A percentile compares a stretch with the other conserved stretches of the same genome.
These are phyloP conservation scores for Drosophila teissieri DNA, from an alignment of 1,140 invertebrate genomes.

Conservation along the genomic window DNA sequence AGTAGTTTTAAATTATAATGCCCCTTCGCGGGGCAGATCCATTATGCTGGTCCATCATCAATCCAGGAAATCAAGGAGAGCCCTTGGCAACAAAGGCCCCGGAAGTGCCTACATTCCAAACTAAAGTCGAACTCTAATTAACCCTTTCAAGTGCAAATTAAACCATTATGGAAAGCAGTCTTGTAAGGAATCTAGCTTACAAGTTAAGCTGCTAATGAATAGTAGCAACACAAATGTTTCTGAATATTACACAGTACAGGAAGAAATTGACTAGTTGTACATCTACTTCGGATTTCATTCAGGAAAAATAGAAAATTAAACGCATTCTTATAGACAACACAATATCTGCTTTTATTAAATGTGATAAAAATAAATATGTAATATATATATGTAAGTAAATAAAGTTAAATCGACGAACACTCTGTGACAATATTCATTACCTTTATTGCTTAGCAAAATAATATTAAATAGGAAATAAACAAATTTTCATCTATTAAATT, in stretches of 20 bases:
- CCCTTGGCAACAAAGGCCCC: neutral
- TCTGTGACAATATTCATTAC: no score
- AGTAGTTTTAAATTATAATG: conserved; percentile 78
- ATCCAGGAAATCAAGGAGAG: conserved; percentile 35
- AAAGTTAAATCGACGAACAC: no score
- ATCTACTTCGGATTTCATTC: no score
- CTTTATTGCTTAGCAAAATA: no score
- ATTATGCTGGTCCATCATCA: conserved; percentile 49
- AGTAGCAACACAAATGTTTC: neutral
- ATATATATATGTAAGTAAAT: no score
- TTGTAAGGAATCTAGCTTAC: neutral
- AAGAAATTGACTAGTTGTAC: no score
- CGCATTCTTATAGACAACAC: no score
- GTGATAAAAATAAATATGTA: no score
- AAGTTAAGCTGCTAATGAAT: neutral
- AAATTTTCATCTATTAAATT: no score
- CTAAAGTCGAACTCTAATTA: conserved; percentile 20
- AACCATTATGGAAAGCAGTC: neutral
- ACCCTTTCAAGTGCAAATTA: conserved; percentile 21
- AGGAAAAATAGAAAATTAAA: no score
- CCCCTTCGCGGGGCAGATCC: conserved; percentile 51
- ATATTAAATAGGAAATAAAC: no score
- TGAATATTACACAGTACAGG: neutral
- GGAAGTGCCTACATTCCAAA: conserved; percentile 16
- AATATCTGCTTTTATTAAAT: no score